Evolutionary conservation across 2,888 invertebrate species (phyloP).

Genomic region (Tenthredo scrophulariae): DNA sequence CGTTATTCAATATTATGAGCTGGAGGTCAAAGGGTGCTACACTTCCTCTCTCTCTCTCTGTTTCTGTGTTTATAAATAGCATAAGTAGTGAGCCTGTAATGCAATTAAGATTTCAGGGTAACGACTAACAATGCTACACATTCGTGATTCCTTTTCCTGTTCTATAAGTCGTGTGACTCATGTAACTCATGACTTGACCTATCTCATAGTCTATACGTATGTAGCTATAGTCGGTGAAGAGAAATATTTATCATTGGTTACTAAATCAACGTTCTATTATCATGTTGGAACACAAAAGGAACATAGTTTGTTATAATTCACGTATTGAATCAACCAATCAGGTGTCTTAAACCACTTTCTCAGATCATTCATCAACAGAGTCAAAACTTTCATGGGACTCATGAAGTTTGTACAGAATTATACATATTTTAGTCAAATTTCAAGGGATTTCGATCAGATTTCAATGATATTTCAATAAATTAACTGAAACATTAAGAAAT

Average conservation of each 20-base stretch:
- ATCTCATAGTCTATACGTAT: background rate
- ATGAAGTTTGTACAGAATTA: background rate
- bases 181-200: conserved; percentile 30
- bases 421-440: background rate
- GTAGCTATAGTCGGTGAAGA: background rate
- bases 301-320: background rate
- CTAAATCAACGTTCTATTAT: background rate
- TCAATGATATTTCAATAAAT: background rate
- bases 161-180: conserved; percentile 32
- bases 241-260: background rate
- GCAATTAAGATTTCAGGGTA: conserved; percentile 20
- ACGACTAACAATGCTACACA: background rate
- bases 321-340: background rate
- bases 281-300: background rate
- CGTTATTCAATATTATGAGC: background rate
- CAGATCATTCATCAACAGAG: background rate
- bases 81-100: conserved; percentile 12
- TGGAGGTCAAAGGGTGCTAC: conserved; percentile 1
- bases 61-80: background rate
- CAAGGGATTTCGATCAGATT: background rate
- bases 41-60: background rate
- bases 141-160: background rate
- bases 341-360: background rate
- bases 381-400: background rate
- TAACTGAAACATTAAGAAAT: background rate